A percentile compares a stretch with the other conserved stretches of the same genome.
Conservation (phyloP, 2,113 vertebrate genomes). For the Falco punctatus region DNA sequence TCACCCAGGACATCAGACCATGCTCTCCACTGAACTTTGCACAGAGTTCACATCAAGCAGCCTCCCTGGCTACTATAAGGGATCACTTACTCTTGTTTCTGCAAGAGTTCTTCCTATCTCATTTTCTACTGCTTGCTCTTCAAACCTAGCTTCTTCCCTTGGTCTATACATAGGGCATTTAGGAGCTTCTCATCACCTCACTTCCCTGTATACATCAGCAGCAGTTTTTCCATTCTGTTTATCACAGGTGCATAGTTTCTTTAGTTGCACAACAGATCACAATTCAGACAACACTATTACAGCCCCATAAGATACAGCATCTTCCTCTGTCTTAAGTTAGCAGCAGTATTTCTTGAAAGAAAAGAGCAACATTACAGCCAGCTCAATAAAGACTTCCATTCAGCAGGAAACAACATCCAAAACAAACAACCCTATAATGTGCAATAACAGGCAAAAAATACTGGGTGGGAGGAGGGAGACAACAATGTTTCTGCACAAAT, state of each 20-base stretch:
- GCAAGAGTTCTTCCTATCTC: not conserved
- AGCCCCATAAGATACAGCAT: not conserved
- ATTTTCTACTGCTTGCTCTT: not conserved
- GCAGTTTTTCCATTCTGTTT: not conserved
- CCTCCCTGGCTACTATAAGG: not conserved
- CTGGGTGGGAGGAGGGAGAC: not conserved
- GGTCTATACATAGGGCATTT: not conserved
- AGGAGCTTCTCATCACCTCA: not conserved
- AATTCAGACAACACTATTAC: not conserved
- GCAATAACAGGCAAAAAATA: constrained; percentile 2
- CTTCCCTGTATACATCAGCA: not conserved
- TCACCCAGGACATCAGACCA: not conserved
- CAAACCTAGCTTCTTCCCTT: not conserved
- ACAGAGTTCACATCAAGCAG: not conserved
- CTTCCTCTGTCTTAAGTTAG: not conserved
- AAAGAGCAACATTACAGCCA: not conserved
- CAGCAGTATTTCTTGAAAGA: constrained; percentile 1
- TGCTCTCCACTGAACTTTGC: not conserved
- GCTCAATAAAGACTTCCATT: not conserved
- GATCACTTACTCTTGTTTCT: not conserved
- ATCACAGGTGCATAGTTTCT: not conserved
- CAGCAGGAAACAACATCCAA: constrained; percentile 8
- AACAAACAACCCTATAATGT: not conserved
- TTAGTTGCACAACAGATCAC: not conserved
- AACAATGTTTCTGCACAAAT: not conserved